Conservation (phyloP, 2,113 vertebrate species). For the Procavia capensis region DNA sequence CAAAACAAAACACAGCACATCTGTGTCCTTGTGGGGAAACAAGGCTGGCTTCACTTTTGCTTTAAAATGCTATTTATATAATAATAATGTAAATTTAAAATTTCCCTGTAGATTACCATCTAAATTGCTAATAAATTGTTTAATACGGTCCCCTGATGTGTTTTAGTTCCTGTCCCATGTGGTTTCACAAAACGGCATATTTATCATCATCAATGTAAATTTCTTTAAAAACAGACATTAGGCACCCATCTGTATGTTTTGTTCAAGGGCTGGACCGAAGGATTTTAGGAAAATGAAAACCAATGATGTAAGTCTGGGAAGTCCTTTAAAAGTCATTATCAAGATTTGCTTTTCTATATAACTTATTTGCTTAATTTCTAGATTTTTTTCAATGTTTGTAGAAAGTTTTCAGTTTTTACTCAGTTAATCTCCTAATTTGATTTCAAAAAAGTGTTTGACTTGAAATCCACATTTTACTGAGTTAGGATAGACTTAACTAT, state of each 20-base stretch:
- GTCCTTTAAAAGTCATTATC: background rate
- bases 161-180: slow-evolving; percentile 12
- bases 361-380: background rate
- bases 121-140: slow-evolving; percentile 33
- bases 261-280: background rate
- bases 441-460: background rate
- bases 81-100: slow-evolving; percentile 7
- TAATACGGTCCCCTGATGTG: background rate
- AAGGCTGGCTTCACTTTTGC: background rate
- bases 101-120: background rate
- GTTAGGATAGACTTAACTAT: background rate
- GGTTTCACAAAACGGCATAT: slow-evolving; percentile 21
- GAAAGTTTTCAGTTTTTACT: slow-evolving; percentile 31
- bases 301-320: background rate
- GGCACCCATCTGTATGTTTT: background rate
- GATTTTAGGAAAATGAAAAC: background rate
- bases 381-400: background rate
- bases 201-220: slow-evolving; percentile 59
- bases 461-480: background rate
- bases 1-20: slow-evolving; percentile 4
- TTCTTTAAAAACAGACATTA: slow-evolving; percentile 43
- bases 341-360: background rate
- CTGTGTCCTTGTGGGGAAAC: background rate
- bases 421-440: slow-evolving; percentile 30
- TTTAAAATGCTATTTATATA: slow-evolving; percentile 20